A percentile compares a stretch with the other conserved stretches of the same genome.
Conservation (phyloP, 2,113 vertebrate species). For the Oryzias melastigma region DNA sequence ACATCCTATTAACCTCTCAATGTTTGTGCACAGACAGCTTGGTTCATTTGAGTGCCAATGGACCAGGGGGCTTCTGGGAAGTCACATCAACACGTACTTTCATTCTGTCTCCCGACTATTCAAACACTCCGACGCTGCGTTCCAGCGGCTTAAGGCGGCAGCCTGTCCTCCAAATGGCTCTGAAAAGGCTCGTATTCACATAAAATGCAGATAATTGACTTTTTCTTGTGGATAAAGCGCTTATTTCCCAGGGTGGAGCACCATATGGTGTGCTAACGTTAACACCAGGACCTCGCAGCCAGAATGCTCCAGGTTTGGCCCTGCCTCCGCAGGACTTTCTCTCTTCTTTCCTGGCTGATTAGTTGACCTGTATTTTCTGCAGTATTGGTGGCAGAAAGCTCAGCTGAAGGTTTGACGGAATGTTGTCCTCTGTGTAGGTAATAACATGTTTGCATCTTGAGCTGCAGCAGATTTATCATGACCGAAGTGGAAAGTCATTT, state of each 20-base stretch:
- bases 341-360: too few species aligned
- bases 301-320: neutral
- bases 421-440: too few species aligned
- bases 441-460: too few species aligned
- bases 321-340: too few species aligned
- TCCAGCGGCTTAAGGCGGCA: conserved; percentile 10
- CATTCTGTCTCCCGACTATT: conserved; percentile 4
- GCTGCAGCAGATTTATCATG: too few species aligned
- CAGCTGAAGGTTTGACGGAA: too few species aligned
- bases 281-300: conserved; percentile 1
- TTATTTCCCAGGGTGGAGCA: neutral
- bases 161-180: conserved; percentile 4
- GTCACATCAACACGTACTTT: conserved; percentile 7
- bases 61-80: conserved; percentile 38
- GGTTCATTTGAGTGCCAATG: conserved; percentile 54
- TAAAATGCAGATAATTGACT: conserved; percentile 18
- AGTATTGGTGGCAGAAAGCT: too few species aligned
- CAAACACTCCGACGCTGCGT: conserved; percentile 2
- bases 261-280: conserved; percentile 1
- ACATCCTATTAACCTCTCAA: conserved; percentile 58
- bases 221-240: conserved; percentile 16
- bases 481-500: too few species aligned
- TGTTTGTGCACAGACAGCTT: conserved; percentile 53
- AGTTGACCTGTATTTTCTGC: too few species aligned
- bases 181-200: conserved; percentile 16